Conservation (phyloP, 2,888 invertebrate genomes). For the Rhabditoides inermis region DNA sequence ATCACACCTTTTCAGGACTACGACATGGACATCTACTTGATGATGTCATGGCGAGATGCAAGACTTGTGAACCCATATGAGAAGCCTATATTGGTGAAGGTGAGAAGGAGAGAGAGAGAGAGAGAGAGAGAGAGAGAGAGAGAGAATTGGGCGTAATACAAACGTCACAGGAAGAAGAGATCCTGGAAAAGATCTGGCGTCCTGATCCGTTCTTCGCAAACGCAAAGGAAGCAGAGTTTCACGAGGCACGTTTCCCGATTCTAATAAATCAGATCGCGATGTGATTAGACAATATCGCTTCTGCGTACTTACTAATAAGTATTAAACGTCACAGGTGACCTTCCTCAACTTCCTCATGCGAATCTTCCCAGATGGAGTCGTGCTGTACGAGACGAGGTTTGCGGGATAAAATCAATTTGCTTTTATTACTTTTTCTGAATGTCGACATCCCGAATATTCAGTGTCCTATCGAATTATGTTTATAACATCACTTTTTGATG, state of each 20-base stretch:
- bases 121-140: no score
- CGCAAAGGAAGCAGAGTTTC: conserved; percentile 52
- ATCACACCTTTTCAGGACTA: conserved; percentile 36
- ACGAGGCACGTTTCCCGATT: conserved; percentile 33
- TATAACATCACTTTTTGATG: not conserved
- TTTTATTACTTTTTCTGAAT: no score
- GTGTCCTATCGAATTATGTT: no score
- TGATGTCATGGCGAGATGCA: conserved; percentile 51
- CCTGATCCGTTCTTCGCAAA: conserved; percentile 50
- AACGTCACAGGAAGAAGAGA: conserved; percentile 28
- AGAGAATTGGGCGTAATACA: no score
- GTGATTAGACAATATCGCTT: not conserved
- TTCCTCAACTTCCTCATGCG: conserved; percentile 51
- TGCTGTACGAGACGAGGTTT: conserved; percentile 50
- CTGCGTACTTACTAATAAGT: not conserved
- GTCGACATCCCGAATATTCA: no score
- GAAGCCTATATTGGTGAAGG: conserved; percentile 49
- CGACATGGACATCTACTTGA: conserved; percentile 51
- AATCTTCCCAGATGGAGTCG: conserved; percentile 49
- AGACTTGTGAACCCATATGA: conserved; percentile 46
- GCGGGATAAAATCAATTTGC: no score
- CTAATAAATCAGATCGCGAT: not conserved
- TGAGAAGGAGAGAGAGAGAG: no score
- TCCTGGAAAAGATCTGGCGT: conserved; percentile 49
- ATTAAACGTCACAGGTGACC: conserved; percentile 24